Evolutionary conservation across 2,888 invertebrate genomes (phyloP).

Genomic region (Limnephilus rhombicus): DNA sequence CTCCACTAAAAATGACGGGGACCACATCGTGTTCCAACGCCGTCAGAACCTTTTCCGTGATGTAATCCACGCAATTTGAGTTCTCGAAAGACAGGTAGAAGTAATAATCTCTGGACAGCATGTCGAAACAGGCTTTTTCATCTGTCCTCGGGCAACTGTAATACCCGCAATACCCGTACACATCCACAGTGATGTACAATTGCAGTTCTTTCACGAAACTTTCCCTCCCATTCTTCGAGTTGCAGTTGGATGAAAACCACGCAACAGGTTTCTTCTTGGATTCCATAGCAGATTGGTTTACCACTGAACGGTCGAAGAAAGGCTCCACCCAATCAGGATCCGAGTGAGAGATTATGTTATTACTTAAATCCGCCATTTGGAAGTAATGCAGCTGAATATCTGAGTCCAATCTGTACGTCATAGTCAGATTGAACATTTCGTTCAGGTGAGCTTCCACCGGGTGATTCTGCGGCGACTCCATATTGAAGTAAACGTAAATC

Average conservation of each 20-base stretch:
- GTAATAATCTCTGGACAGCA: constrained; percentile 78
- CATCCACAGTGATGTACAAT: constrained; percentile 78
- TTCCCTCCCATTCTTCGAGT: constrained; percentile 72
- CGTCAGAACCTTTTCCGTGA: constrained; percentile 81
- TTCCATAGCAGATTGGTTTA: constrained; percentile 15
- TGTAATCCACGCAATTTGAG: constrained; percentile 83
- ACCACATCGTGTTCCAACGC: constrained; percentile 74
- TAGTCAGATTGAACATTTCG: constrained; percentile 78
- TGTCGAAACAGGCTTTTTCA: constrained; percentile 69
- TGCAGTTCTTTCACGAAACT: constrained; percentile 74
- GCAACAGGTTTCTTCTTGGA: constrained; percentile 75
- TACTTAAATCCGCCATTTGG: constrained; percentile 69
- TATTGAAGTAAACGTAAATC: constrained; percentile 74
- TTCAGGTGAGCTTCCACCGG: constrained; percentile 67
- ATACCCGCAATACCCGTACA: constrained; percentile 81
- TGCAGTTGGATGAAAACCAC: constrained; percentile 79
- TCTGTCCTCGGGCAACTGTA: constrained; percentile 68
- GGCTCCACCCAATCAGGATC: constrained; percentile 68
- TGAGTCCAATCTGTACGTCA: constrained; percentile 78
- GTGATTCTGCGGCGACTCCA: constrained; percentile 72
- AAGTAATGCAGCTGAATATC: constrained; percentile 75
- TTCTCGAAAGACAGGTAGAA: constrained; percentile 85
- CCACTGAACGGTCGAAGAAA: background rate
- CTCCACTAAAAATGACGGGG: constrained; percentile 81
- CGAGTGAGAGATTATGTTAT: constrained; percentile 69